Conservation (phyloP, 2,113 vertebrate species). For the Planiliza haematocheilus region DNA sequence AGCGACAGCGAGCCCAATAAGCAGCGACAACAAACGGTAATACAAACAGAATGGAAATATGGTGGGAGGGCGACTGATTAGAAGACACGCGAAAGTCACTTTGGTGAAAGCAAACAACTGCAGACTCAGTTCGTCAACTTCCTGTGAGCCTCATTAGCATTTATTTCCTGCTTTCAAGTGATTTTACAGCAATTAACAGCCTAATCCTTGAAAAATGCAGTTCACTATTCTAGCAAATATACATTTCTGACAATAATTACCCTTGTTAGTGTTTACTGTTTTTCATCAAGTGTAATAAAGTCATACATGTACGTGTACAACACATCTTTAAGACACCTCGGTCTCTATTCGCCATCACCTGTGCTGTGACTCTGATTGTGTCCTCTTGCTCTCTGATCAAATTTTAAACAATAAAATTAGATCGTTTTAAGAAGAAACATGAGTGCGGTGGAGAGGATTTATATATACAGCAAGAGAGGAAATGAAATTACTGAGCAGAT, state of each 20-base stretch:
- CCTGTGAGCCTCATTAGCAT: background rate
- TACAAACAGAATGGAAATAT: constrained; percentile 9
- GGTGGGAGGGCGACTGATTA: no score
- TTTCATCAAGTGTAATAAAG: no score
- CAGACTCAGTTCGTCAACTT: background rate
- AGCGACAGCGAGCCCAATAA: constrained; percentile 5
- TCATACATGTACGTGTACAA: background rate
- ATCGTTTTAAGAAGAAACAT: no score
- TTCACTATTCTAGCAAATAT: background rate
- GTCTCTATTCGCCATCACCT: constrained; percentile 7
- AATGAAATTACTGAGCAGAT: constrained; percentile 70
- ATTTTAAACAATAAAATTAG: no score
- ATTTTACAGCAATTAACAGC: background rate
- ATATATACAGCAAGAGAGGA: constrained; percentile 56
- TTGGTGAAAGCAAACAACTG: constrained; percentile 1
- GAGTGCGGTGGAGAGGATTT: constrained; percentile 25
- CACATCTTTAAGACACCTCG: constrained; percentile 3
- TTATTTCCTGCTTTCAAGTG: background rate
- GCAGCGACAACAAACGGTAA: constrained; percentile 1
- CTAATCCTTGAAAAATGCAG: background rate
- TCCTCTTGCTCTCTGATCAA: background rate
- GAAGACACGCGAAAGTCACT: background rate
- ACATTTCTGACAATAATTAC: background rate
- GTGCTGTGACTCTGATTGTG: constrained; percentile 5
- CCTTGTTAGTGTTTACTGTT: no score